A percentile compares a stretch with the other conserved stretches of the same genome.
Evolutionary conservation across 2,113 vertebrate genomes (phyloP).

Genomic region (Strix aluco): DNA sequence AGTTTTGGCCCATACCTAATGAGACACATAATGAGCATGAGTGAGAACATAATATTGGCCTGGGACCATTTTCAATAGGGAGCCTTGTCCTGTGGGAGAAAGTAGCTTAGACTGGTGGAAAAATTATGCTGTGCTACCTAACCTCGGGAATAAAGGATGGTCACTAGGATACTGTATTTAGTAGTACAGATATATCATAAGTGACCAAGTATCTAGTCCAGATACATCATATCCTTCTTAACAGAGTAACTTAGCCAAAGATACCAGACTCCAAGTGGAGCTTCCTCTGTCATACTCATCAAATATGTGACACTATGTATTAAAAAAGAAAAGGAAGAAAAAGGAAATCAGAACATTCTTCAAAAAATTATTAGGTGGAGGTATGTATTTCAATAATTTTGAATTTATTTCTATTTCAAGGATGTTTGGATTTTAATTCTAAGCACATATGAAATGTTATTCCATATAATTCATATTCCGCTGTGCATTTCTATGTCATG

Average conservation of each 20-base stretch:
- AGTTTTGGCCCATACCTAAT: background rate
- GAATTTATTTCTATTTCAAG: background rate
- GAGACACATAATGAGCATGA: background rate
- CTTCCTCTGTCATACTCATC: background rate
- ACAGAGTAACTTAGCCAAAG: background rate
- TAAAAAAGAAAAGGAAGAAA: background rate
- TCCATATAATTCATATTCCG: background rate
- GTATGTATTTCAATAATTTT: background rate
- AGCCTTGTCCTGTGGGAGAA: background rate
- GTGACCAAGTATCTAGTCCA: background rate
- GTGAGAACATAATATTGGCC: background rate
- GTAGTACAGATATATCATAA: background rate
- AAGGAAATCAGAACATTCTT: background rate
- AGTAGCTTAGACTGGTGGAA: background rate
- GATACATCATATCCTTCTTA: background rate
- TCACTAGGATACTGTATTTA: background rate
- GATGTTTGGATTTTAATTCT: background rate
- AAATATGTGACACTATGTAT: background rate
- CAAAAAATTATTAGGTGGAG: background rate
- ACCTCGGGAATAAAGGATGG: background rate
- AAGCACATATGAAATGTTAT: background rate
- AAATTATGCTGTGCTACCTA: background rate
- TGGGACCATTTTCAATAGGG: background rate
- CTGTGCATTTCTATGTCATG: background rate
- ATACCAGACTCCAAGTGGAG: background rate